Evolutionary conservation across 2,888 invertebrate genomes (phyloP).

Genomic region (Lacanobia wlatinum): DNA sequence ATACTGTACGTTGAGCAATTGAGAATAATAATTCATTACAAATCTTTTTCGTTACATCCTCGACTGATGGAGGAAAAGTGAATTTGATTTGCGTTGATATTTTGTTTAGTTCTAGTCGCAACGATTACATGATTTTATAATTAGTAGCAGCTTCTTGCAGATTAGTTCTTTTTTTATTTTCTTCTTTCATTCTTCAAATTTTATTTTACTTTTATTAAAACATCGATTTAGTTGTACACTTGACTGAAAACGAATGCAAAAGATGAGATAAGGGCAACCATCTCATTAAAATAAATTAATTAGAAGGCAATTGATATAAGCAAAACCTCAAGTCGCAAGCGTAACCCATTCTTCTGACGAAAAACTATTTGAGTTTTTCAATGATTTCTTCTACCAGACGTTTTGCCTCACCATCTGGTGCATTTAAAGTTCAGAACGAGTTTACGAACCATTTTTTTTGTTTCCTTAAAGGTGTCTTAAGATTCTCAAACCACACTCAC

Average conservation of each 20-base stretch:
- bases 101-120: slow-evolving; percentile 1
- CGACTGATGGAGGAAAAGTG: slow-evolving; percentile 10
- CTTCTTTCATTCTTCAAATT: background rate
- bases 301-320: no score
- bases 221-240: background rate
- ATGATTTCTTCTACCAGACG: background rate
- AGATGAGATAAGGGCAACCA: background rate
- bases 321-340: background rate
- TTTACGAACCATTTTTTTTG: background rate
- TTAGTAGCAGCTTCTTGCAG: background rate
- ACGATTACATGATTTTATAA: background rate
- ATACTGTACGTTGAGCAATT: slow-evolving; percentile 33
- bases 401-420: background rate
- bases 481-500: slow-evolving; percentile 10
- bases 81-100: slow-evolving; percentile 7
- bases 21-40: slow-evolving; percentile 44
- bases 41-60: slow-evolving; percentile 23
- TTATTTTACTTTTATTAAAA: background rate
- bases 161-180: no score
- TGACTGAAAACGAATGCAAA: background rate
- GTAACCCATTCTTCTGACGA: background rate
- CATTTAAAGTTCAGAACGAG: background rate
- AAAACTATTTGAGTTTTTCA: no score
- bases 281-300: background rate
- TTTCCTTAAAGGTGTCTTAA: background rate